These are phyloP conservation scores for Equus przewalskii DNA, from an alignment of 2,113 vertebrate genomes.

Conservation along the genomic window DNA sequence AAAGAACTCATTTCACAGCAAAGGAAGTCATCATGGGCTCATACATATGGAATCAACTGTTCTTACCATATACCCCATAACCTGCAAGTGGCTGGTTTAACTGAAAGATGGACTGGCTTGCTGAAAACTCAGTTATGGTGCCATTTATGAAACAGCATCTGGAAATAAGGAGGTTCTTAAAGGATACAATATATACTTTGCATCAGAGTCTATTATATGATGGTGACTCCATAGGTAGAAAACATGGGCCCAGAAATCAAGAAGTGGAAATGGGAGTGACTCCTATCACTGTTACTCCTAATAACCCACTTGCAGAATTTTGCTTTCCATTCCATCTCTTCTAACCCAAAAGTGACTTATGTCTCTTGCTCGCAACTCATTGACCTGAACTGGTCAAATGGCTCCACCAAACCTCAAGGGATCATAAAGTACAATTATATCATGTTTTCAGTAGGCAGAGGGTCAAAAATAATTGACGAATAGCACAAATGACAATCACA, in stretches of 20 bases:
- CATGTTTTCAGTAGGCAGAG: background rate
- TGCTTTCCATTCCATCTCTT: too few species aligned
- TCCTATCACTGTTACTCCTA: too few species aligned
- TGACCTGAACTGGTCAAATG: background rate
- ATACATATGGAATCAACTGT: background rate
- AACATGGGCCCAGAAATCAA: background rate
- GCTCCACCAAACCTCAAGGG: background rate
- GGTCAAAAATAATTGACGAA: slow-evolving; percentile 48
- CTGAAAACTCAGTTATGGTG: background rate
- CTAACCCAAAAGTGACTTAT: too few species aligned
- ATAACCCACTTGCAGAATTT: too few species aligned
- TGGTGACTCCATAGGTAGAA: background rate
- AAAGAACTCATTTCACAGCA: background rate
- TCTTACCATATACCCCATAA: background rate
- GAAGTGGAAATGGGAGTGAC: background rate
- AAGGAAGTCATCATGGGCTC: background rate
- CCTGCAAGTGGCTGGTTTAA: background rate
- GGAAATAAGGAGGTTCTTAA: background rate
- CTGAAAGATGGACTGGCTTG: background rate
- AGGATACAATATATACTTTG: background rate
- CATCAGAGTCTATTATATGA: background rate
- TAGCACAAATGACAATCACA: slow-evolving; percentile 27
- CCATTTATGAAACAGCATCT: background rate
- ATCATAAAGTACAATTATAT: background rate
- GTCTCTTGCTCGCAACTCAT: too few species aligned